A percentile compares a stretch with the other conserved stretches of the same genome.
Evolutionary conservation across 2,888 invertebrate genomes (phyloP).

Genomic region (Meliscaeva auricollis): DNA sequence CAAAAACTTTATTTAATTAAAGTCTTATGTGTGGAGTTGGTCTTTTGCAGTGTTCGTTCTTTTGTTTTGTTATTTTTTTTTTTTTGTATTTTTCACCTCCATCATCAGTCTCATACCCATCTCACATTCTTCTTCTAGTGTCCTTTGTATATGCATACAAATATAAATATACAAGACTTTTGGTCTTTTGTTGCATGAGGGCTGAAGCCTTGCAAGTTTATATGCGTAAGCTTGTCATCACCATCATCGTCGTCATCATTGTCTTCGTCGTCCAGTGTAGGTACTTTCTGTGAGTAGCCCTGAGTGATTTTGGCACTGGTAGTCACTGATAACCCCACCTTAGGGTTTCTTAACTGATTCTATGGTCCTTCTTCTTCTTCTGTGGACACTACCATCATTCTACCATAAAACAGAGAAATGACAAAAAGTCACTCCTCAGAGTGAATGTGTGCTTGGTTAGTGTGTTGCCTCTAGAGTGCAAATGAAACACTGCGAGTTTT

Average conservation of each 20-base stretch:
- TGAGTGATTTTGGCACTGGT: conserved; percentile 65
- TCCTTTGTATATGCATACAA: conserved; percentile 7
- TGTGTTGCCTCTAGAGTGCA: conserved; percentile 59
- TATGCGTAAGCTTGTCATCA: conserved; percentile 50
- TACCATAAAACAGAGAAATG: conserved; percentile 51
- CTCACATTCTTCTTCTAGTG: conserved; percentile 15
- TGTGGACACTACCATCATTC: conserved; percentile 47
- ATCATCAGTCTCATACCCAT: conserved; percentile 33
- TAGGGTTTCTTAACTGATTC: conserved; percentile 35
- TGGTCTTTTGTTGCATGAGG: conserved; percentile 20
- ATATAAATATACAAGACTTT: neutral
- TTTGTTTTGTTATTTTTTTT: conserved; percentile 1
- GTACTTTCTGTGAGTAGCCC: conserved; percentile 55
- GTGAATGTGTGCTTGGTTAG: conserved; percentile 45
- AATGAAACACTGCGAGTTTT: conserved; percentile 55
- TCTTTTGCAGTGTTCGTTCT: conserved; percentile 56
- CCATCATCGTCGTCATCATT: conserved; percentile 23
- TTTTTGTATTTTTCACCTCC: conserved; percentile 34
- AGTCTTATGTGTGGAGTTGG: conserved; percentile 71
- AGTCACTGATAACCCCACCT: neutral
- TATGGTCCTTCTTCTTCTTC: conserved; percentile 42
- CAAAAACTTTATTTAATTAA: conserved; percentile 76
- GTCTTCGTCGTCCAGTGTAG: conserved; percentile 17
- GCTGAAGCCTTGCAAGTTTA: conserved; percentile 26
- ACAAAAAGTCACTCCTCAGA: conserved; percentile 68